phyloP scores from a whole-genome alignment of 2,888 invertebrate species.

The Apantesis nais region DNA sequence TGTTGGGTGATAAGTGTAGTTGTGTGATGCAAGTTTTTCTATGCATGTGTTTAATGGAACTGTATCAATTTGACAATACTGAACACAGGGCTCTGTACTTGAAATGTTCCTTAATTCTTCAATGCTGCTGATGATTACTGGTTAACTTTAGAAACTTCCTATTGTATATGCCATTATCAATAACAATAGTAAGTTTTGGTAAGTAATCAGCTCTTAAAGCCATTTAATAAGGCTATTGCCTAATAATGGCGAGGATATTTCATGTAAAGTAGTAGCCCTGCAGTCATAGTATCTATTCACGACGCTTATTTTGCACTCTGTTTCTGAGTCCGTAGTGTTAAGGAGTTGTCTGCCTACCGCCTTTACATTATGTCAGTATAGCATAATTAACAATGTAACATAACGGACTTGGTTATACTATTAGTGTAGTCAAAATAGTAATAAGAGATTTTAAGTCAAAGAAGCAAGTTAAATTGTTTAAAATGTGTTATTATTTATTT shows the following conservation, averaged over 20 bases:
- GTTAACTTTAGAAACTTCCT: not conserved
- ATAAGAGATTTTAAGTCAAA: conserved; percentile 85
- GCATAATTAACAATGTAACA: conserved; percentile 79
- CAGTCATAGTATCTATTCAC: conserved; percentile 33
- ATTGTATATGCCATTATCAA: not conserved
- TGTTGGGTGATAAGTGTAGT: conserved; percentile 43
- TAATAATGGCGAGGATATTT: conserved; percentile 24
- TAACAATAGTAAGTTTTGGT: not conserved
- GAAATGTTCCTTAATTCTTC: conserved; percentile 20
- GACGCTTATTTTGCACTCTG: conserved; percentile 67
- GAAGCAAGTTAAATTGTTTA: conserved; percentile 86
- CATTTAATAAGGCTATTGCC: conserved; percentile 4
- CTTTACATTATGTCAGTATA: conserved; percentile 84
- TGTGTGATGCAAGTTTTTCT: conserved; percentile 45
- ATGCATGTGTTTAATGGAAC: conserved; percentile 40
- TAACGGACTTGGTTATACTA: conserved; percentile 84
- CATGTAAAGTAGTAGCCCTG: conserved; percentile 44
- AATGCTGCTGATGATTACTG: not conserved
- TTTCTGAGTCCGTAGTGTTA: conserved; percentile 81
- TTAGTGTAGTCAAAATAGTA: conserved; percentile 83
- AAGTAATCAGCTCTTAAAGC: not conserved
- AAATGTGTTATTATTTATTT: conserved; percentile 86
- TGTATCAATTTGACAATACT: conserved; percentile 31
- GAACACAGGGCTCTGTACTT: conserved; percentile 33
- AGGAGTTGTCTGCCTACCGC: conserved; percentile 85